Percentiles rank a stretch among this genome's conserved stretches.
Conservation (phyloP, 2,797 vertebrate species). For the Hoplostethus atlanticus region DNA sequence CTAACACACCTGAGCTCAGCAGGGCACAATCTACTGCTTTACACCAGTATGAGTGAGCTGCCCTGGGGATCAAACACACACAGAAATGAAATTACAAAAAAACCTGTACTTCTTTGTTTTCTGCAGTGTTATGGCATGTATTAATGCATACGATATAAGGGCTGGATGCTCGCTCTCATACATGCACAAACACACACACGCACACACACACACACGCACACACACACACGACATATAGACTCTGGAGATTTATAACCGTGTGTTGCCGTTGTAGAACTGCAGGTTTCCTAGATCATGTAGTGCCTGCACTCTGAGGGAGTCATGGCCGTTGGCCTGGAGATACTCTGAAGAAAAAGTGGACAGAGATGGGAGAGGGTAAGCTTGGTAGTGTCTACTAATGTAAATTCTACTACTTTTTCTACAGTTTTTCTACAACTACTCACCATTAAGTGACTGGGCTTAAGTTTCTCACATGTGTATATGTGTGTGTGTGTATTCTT, state of each 20-base stretch:
- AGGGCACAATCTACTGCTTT: conserved; percentile 92
- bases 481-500: conserved; percentile 57
- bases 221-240: not conserved
- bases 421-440: not conserved
- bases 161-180: not conserved
- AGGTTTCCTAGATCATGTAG: conserved; percentile 94
- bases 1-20: conserved; percentile 81
- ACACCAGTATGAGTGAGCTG: conserved; percentile 90
- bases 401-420: not conserved
- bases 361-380: not conserved
- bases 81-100: conserved; percentile 1
- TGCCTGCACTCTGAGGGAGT: conserved; percentile 88
- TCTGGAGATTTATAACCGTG: conserved; percentile 79
- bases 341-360: conserved; percentile 80
- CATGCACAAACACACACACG: not conserved
- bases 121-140: not conserved
- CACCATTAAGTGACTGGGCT: not conserved
- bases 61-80: conserved; percentile 75
- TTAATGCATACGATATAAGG: not conserved
- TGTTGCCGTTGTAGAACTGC: conserved; percentile 88
- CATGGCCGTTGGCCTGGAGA: conserved; percentile 85
- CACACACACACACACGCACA: not conserved
- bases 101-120: not conserved
- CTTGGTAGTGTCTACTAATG: too few relatives aligned
- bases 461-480: not conserved